Conservation (phyloP, 2,113 vertebrate species). For the Pseudopodoces humilis region DNA sequence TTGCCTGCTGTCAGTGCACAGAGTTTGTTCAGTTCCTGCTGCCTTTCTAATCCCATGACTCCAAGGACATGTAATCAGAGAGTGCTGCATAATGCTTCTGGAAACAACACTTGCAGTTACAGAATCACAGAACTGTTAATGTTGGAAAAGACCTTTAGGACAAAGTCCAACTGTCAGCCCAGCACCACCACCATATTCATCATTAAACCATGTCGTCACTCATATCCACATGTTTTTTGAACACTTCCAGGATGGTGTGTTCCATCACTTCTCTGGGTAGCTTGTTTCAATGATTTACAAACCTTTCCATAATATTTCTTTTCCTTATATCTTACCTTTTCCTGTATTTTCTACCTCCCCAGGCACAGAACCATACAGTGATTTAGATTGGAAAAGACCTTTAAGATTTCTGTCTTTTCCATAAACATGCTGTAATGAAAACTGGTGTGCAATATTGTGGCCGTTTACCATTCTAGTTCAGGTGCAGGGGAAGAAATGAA, state of each 20-base stretch:
- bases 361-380: not conserved
- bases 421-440: not conserved
- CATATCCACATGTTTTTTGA: not conserved
- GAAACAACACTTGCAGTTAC: not conserved
- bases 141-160: not conserved
- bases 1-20: not conserved
- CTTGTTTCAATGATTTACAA: not conserved
- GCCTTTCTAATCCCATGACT: rapidly evolving
- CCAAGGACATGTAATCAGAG: not conserved
- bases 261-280: not conserved
- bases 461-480: not conserved
- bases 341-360: not conserved
- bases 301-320: not conserved
- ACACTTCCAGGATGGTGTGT: not conserved
- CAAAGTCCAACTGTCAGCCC: not conserved
- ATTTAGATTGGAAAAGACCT: not conserved
- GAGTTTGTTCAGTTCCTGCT: rapidly evolving
- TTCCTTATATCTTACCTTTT: not conserved
- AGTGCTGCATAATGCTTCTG: not conserved
- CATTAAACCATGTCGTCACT: not conserved
- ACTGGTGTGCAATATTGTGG: not conserved
- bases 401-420: not conserved
- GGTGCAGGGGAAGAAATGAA: not conserved
- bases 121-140: not conserved
- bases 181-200: not conserved